These are phyloP conservation scores for Odontocerum albicorne DNA, from an alignment of 2,888 invertebrate species.

Conservation along the genomic window DNA sequence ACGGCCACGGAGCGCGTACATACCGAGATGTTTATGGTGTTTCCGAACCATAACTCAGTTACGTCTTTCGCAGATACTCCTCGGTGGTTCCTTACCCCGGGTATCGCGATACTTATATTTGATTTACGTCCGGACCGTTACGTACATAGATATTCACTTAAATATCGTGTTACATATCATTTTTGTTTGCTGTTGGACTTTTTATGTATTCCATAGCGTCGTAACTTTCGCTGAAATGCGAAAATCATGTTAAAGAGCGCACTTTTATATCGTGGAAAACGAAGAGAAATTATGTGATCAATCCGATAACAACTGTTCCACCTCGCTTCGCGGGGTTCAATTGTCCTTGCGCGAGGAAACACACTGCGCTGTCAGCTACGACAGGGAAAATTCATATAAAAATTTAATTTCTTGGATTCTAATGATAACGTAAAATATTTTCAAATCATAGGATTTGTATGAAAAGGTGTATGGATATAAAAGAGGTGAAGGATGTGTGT, in stretches of 20 bases:
- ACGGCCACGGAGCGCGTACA: no score
- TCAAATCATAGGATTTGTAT: no score
- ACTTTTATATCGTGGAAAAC: not conserved
- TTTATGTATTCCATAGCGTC: not conserved
- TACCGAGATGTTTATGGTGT: conserved; percentile 23
- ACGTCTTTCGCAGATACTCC: conserved; percentile 25
- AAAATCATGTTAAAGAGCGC: not conserved
- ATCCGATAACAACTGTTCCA: not conserved
- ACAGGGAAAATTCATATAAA: no score
- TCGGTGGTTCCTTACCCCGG: conserved; percentile 8
- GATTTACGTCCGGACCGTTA: conserved; percentile 16
- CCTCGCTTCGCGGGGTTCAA: no score
- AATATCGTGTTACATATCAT: not conserved
- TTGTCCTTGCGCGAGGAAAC: no score
- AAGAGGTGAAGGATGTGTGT: no score
- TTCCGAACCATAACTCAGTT: conserved; percentile 26
- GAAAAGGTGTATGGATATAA: no score
- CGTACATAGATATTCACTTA: conserved; percentile 11
- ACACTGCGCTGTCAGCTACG: no score
- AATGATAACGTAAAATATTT: no score
- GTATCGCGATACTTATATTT: conserved; percentile 20
- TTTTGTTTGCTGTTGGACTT: not conserved
- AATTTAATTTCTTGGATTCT: no score
- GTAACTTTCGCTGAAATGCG: not conserved
- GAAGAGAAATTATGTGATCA: not conserved